Conservation (phyloP, 1,140 invertebrate genomes). For the Chymomyza costata region DNA sequence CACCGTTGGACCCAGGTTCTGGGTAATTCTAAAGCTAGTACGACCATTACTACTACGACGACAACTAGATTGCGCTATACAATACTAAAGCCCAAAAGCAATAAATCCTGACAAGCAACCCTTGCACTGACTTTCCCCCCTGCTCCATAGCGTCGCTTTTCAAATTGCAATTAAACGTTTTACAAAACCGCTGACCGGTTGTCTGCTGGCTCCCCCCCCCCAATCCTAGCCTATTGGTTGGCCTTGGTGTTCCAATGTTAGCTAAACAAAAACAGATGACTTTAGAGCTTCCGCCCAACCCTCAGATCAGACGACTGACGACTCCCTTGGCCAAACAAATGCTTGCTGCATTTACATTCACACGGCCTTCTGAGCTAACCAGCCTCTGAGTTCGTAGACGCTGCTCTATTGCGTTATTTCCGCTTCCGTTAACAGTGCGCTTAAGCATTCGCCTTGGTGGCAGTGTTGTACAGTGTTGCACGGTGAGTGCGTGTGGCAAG, state of each 20-base stretch:
- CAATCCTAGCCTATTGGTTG: constrained; percentile 1
- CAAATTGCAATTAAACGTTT: constrained; percentile 73
- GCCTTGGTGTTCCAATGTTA: constrained; percentile 48
- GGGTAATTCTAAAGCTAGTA: not conserved
- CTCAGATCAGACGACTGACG: no score
- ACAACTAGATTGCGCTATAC: not conserved
- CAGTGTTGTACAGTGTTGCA: constrained; percentile 1
- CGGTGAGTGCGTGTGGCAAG: no score
- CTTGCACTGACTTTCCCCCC: constrained; percentile 27
- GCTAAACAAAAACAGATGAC: constrained; percentile 48
- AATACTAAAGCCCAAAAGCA: constrained; percentile 62
- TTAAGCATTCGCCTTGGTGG: constrained; percentile 27
- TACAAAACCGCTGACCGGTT: constrained; percentile 66
- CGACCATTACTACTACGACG: not conserved
- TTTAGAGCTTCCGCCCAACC: not conserved
- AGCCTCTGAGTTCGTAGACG: constrained; percentile 31
- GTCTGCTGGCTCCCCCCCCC: constrained; percentile 26
- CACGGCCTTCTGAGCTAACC: constrained; percentile 43
- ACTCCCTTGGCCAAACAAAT: not conserved
- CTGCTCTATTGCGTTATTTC: constrained; percentile 57
- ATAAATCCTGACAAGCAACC: constrained; percentile 60
- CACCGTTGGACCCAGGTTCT: constrained; percentile 23
- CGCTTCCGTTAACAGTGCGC: constrained; percentile 52
- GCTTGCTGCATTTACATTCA: constrained; percentile 29
- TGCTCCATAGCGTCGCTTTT: constrained; percentile 52